phyloP scores from a whole-genome alignment of 2,888 invertebrate species.

The Pterobdella sp. region DNA sequence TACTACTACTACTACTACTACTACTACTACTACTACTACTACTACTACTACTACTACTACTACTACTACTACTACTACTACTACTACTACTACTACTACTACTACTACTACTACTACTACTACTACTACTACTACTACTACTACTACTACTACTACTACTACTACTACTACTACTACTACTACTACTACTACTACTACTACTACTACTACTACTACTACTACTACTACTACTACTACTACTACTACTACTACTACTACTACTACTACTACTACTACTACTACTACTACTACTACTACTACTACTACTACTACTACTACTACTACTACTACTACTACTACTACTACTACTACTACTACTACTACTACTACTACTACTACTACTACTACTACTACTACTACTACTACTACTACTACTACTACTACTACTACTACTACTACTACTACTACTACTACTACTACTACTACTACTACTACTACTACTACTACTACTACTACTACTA shows the following conservation, averaged over 20 bases:
- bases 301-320: no score
- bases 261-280: background rate
- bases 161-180: background rate
- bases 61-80: slow-evolving; percentile 9
- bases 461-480: no score
- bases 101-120: slow-evolving; percentile 1
- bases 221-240: background rate
- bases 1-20: background rate
- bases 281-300: background rate
- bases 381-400: no score
- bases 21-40: no score
- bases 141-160: background rate
- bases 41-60: slow-evolving; percentile 11
- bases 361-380: no score
- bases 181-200: background rate
- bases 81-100: slow-evolving; percentile 11
- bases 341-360: no score
- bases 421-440: no score
- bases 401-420: no score
- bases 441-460: no score
- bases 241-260: slow-evolving; percentile 4
- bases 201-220: background rate
- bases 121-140: background rate
- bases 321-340: no score
- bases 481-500: no score